Base-by-base conservation (phyloP, 2,888 invertebrate genomes). In the Lacanobia wlatinum region DNA sequence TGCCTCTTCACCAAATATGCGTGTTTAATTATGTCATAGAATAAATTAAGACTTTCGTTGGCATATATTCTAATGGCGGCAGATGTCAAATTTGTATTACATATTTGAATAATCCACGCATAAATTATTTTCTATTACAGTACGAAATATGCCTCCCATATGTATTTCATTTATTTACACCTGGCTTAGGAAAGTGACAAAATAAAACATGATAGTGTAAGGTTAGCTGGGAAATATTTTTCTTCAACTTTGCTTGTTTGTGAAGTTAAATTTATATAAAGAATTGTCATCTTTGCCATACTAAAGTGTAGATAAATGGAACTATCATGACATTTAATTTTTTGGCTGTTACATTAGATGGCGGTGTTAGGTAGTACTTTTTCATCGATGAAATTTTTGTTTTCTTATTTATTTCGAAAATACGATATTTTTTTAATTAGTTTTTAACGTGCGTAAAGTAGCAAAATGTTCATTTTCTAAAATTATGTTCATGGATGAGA, bases 31-130 rank as follows among this genome's bases (percentile, higher is more conserved):
- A 21, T 38, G 43, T 21, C 59, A 9, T 34, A 53, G 59, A 77
- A 77, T 81, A 76, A 55, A 63, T 77, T 80, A 77, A 80, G 50
- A 63, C 48, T 21, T 80, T 66, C n/a, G 43, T 1, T 62, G 43
- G 53, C 21, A 48, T 40, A 67, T 55, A 59, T 76, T 63, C 21
- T 76, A 80, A 80, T 63, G 38, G 48, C 18, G 48, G 48, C 18
- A n/a, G 46, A 55, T 81, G 70, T 64, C 82, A 69, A 79, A 73
- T 73, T 53, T 79, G 58, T 58, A 46, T 68, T 23, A 66, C 46
- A 34, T 52, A 78, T 81, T 61, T 70, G 64, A 70, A 76, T 81
- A 78, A 69, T 38, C 21, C 23, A 53, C 40, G 60, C 40, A 77
- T 80, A 68, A 43, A 67, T 77, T 79, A 79, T 56, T 71, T 46